Conservation (phyloP, 1,140 invertebrate species). For the Monochamus saltuarius region DNA sequence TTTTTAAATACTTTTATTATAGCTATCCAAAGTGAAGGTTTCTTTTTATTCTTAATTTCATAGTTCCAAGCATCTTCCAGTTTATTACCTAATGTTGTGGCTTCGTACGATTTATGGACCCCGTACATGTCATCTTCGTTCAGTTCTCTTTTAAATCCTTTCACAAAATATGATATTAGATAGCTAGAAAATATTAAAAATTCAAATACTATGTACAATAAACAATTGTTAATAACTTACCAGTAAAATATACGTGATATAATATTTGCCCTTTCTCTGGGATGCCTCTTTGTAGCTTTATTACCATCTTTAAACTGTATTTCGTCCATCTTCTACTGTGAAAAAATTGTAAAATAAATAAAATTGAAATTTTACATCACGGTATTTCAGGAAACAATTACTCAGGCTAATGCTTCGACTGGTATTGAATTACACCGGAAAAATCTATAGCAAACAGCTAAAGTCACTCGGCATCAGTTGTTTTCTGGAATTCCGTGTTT, state of each 20-base stretch:
- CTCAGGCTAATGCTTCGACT: too few species aligned
- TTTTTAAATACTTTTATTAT: slow-evolving; percentile 48
- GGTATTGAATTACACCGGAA: too few species aligned
- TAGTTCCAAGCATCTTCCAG: slow-evolving; percentile 58
- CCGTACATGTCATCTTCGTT: slow-evolving; percentile 39
- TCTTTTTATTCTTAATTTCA: slow-evolving; percentile 45
- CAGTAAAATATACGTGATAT: slow-evolving; percentile 55
- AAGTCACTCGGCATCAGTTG: too few species aligned
- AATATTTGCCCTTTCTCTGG: slow-evolving; percentile 52
- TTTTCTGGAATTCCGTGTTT: too few species aligned
- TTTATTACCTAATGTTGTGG: slow-evolving; percentile 54
- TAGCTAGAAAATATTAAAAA: slow-evolving; percentile 43
- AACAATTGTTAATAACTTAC: slow-evolving; percentile 49
- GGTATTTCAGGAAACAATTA: too few species aligned
- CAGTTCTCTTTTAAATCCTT: slow-evolving; percentile 36
- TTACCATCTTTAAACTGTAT: slow-evolving; percentile 20
- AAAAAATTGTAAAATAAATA: too few species aligned
- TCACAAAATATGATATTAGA: slow-evolving; percentile 45
- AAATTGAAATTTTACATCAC: too few species aligned
- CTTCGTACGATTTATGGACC: slow-evolving; percentile 28
- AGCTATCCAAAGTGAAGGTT: slow-evolving; percentile 49
- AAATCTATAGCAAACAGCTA: too few species aligned
- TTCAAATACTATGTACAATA: not conserved
- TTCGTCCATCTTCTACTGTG: not conserved
- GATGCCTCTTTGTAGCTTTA: slow-evolving; percentile 52